phyloP scores from a whole-genome alignment of 2,797 vertebrate species.

The Cichlasoma orientale region DNA sequence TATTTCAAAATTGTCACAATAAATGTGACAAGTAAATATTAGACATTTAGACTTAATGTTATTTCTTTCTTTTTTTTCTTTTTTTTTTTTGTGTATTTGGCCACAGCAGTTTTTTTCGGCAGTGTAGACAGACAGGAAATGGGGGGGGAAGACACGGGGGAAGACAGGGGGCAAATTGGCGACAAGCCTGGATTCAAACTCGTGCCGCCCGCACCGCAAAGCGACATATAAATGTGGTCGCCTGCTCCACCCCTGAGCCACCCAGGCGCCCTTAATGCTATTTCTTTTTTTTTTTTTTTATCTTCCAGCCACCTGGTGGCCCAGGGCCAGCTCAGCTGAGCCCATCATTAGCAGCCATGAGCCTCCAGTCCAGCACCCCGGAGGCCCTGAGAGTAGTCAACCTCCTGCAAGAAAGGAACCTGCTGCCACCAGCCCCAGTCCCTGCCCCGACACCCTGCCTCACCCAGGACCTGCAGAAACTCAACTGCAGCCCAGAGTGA shows the following conservation, averaged over 20 bases:
- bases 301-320: conserved; percentile 78
- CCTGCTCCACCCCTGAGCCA: no score
- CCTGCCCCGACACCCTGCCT: conserved; percentile 89
- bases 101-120: no score
- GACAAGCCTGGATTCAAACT: no score
- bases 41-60: not conserved
- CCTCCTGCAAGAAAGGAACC: conserved; percentile 95
- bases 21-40: not conserved
- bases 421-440: conserved; percentile 84
- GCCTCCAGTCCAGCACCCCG: conserved; percentile 85
- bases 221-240: no score
- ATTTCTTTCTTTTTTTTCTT: no score
- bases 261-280: no score
- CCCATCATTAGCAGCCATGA: conserved; percentile 86
- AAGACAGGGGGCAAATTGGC: no score
- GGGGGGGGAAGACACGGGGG: no score
- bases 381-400: conserved; percentile 91
- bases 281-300: no score
- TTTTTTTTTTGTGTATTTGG: no score
- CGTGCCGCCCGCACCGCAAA: no score
- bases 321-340: conserved; percentile 86
- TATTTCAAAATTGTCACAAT: not conserved
- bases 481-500: conserved; percentile 97
- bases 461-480: conserved; percentile 92
- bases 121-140: no score